These are phyloP conservation scores for Bombus picipes DNA, from an alignment of 1,140 invertebrate species.

Conservation along the genomic window DNA sequence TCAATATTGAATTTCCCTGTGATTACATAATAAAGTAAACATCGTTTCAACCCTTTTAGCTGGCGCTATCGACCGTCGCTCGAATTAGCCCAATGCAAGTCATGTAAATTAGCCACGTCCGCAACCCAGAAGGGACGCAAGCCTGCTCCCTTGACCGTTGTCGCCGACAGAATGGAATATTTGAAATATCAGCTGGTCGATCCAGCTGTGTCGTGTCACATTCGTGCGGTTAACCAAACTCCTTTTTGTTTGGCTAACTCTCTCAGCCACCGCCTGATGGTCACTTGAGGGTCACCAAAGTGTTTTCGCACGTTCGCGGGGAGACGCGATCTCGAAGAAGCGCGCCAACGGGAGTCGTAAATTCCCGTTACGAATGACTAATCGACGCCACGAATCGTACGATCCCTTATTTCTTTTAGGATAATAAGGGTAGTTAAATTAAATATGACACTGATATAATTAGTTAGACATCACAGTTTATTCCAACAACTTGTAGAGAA, in stretches of 20 bases:
- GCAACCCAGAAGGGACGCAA: constrained; percentile 54
- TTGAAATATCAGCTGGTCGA: constrained; percentile 59
- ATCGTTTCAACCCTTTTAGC: constrained; percentile 64
- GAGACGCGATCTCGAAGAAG: too few relatives aligned
- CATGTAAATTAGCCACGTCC: constrained; percentile 67
- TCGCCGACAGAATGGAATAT: constrained; percentile 61
- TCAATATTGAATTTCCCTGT: constrained; percentile 64
- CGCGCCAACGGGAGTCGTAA: too few relatives aligned
- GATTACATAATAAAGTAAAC: constrained; percentile 71
- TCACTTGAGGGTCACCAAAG: not conserved
- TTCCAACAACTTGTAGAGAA: too few relatives aligned
- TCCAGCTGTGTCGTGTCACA: constrained; percentile 6
- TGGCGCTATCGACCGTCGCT: constrained; percentile 59
- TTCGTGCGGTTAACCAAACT: not conserved
- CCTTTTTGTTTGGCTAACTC: not conserved
- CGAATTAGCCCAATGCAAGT: constrained; percentile 66
- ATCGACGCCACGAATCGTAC: too few relatives aligned
- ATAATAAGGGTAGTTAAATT: too few relatives aligned
- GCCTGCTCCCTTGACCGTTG: constrained; percentile 13
- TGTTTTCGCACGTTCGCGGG: too few relatives aligned
- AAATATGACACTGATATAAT: too few relatives aligned
- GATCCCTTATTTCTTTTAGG: too few relatives aligned
- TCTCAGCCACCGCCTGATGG: not conserved
- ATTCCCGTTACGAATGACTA: too few relatives aligned
- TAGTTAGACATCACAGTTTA: too few relatives aligned